These are phyloP conservation scores for Eulemur rubriventer DNA, from an alignment of 2,797 vertebrate genomes.

Conservation along the genomic window DNA sequence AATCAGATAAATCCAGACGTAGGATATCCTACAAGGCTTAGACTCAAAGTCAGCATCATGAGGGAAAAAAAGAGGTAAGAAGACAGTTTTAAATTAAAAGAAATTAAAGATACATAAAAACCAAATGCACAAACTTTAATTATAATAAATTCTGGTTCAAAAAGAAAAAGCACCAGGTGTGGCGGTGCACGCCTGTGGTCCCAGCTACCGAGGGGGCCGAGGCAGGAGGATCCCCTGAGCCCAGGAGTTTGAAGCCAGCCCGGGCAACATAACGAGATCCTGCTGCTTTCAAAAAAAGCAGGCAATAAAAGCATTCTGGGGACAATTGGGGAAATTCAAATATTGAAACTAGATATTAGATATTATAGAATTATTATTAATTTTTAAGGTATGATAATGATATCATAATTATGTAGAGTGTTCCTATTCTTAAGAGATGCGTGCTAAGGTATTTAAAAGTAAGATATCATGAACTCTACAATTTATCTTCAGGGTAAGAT, in stretches of 20 bases:
- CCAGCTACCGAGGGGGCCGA: too few relatives aligned
- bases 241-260: too few relatives aligned
- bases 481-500: background rate
- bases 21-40: background rate
- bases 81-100: background rate
- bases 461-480: background rate
- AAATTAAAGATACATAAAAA: background rate
- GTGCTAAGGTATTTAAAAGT: background rate
- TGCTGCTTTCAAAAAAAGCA: background rate
- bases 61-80: background rate
- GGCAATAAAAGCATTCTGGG: background rate
- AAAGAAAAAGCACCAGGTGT: background rate
- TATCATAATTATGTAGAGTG: background rate
- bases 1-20: background rate
- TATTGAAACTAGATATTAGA: background rate
- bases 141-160: background rate
- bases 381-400: background rate
- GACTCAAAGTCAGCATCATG: background rate
- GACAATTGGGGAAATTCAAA: slow-evolving; percentile 14
- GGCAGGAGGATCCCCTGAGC: too few relatives aligned
- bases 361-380: background rate
- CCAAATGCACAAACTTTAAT: background rate
- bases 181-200: too few relatives aligned
- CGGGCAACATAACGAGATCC: too few relatives aligned
- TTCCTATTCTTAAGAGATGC: background rate